Evolutionary conservation across 92 coral and sea anemone species (phyloP).

Genomic region (Blastomussa wellsi): DNA sequence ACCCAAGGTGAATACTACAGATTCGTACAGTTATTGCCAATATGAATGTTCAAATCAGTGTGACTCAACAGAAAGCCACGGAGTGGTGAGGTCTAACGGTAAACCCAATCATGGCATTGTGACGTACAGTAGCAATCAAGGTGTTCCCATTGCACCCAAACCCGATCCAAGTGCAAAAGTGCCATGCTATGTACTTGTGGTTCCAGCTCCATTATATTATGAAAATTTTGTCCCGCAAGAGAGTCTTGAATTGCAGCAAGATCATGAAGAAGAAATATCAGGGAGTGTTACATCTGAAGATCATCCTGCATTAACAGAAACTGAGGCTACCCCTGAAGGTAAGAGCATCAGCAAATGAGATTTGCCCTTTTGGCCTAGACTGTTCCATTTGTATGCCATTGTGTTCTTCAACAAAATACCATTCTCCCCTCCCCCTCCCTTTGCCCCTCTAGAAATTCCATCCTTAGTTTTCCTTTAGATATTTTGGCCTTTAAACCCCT

Average conservation of each 20-base stretch:
- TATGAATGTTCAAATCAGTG: slow-evolving; percentile 4
- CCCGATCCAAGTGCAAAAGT: slow-evolving; percentile 15
- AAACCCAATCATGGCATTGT: background rate
- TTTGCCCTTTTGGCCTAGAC: background rate
- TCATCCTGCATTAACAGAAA: background rate
- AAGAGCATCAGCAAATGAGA: background rate
- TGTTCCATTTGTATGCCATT: background rate
- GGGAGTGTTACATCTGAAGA: background rate
- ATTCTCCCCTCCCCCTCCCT: too few relatives aligned
- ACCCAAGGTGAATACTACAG: slow-evolving; percentile 7
- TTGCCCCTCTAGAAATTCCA: too few relatives aligned
- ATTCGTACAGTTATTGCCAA: background rate
- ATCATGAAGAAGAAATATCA: background rate
- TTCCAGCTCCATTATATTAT: slow-evolving; percentile 36
- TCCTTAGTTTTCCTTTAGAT: too few relatives aligned
- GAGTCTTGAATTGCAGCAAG: slow-evolving; percentile 8
- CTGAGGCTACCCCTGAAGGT: slow-evolving; percentile 7
- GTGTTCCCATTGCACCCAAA: slow-evolving; percentile 30
- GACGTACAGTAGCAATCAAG: background rate
- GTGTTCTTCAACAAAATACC: too few relatives aligned
- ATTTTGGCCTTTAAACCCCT: too few relatives aligned
- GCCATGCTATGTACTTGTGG: slow-evolving; percentile 41
- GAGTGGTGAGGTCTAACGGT: background rate
- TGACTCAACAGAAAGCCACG: background rate
- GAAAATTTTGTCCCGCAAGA: slow-evolving; percentile 10